phyloP scores from a whole-genome alignment of 2,888 invertebrate species.

The Phaonia tiefii region DNA sequence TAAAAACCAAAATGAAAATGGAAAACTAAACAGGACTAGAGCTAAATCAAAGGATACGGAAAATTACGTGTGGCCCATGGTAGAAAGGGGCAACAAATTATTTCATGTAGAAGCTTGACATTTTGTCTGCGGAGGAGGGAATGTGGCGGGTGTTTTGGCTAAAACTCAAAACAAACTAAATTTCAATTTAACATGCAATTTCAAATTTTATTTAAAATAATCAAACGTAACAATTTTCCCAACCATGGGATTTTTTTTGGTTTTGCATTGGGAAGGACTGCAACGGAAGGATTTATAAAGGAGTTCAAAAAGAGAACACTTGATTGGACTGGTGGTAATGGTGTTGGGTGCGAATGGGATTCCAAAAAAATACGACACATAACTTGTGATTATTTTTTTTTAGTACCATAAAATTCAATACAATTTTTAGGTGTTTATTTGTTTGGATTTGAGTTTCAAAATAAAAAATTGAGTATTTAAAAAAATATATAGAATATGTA shows the following conservation, averaged over 20 bases:
- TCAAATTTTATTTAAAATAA: conserved; percentile 14
- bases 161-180: conserved; percentile 32
- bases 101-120: too few relatives aligned
- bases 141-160: conserved; percentile 3
- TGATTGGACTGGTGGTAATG: not conserved
- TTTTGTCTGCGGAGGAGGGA: too few relatives aligned
- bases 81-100: too few relatives aligned
- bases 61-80: too few relatives aligned
- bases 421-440: conserved; percentile 46
- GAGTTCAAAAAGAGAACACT: not conserved
- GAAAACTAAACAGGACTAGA: conserved; percentile 1
- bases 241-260: not conserved
- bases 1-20: not conserved
- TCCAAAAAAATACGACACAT: conserved; percentile 23
- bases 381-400: conserved; percentile 44
- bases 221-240: conserved; percentile 11
- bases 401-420: conserved; percentile 55
- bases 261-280: not conserved
- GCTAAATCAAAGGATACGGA: conserved; percentile 2
- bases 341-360: not conserved
- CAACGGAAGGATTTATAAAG: not conserved
- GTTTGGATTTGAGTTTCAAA: conserved; percentile 33
- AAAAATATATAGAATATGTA: too few relatives aligned
- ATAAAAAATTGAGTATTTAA: conserved; percentile 34
- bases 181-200: conserved; percentile 42